phyloP scores from a whole-genome alignment of 2,888 invertebrate genomes.

The Malachius bipustulatus region DNA sequence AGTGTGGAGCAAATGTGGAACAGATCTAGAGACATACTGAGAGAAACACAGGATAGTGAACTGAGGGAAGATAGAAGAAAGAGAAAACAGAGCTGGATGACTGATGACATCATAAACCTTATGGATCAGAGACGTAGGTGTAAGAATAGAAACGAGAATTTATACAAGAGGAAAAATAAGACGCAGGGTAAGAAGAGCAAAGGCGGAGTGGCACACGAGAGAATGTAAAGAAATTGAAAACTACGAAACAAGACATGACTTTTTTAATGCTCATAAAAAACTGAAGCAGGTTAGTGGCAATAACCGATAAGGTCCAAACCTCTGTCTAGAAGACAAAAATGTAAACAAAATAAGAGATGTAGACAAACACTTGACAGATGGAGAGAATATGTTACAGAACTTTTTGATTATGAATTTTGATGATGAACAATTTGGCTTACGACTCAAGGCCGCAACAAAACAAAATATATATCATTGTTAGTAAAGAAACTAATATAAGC shows the following conservation, averaged over 20 bases:
- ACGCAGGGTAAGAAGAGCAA: slow-evolving; percentile 4
- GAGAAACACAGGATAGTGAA: not conserved
- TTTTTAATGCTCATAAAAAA: slow-evolving; percentile 1
- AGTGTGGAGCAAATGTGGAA: slow-evolving; percentile 5
- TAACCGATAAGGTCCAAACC: no score
- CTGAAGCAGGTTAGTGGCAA: not conserved
- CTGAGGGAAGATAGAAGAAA: not conserved
- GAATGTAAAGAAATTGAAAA: slow-evolving; percentile 5
- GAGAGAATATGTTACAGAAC: slow-evolving; percentile 7
- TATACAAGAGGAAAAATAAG: not conserved
- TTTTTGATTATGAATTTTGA: slow-evolving; percentile 8
- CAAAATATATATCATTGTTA: no score
- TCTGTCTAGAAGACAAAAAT: no score
- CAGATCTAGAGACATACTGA: slow-evolving; percentile 5
- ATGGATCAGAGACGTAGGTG: slow-evolving; percentile 6
- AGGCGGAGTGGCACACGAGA: slow-evolving; percentile 3
- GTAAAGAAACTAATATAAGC: no score
- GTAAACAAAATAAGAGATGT: slow-evolving; percentile 6
- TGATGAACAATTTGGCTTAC: no score
- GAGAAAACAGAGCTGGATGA: slow-evolving; percentile 6
- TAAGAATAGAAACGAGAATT: slow-evolving; percentile 1
- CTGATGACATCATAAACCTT: slow-evolving; percentile 7
- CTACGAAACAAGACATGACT: slow-evolving; percentile 4
- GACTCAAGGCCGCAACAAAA: no score
- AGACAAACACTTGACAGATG: slow-evolving; percentile 3